Base-by-base conservation (phyloP, 2,113 vertebrate species). In the Menidia beryllina region DNA sequence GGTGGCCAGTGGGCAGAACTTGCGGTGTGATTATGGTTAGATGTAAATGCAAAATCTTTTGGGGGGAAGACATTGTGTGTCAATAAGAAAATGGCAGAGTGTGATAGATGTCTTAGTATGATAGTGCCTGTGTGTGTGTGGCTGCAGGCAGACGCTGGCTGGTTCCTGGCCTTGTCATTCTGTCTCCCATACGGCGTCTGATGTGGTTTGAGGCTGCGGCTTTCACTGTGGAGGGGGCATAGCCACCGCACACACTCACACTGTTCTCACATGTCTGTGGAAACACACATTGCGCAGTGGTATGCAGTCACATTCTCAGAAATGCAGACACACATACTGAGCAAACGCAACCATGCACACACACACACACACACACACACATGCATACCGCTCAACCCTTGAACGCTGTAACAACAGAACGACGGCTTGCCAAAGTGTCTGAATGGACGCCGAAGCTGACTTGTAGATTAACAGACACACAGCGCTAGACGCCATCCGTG, bases 191-290 rank as follows among this genome's bases (percentile, higher is more conserved):
- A 90, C 75, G 19, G 66, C 63, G 80, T 91, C 82, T 86, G 85
- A 87, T 89, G 87, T 90, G 86, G 89, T 90, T 71, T 73, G 82
- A 75, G 85, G 85, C 86, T 90, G 85, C 7, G 87, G 87, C 87
- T 91, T 86, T 86, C 88, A 81, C 88, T 90, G 75, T 79, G 80
- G 78, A 63, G 89, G 80, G 84, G 77, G 81, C 75, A 73, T 60
- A 69, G 80, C 86, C 83, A 62, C 87, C 79, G 72, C 87, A 85
- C 88, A 88, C 88, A 88, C 87, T 88, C 88, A 78, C 82, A 72
- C 87, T 90, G 88, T 87, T 90, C 86, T 90, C 90, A 89, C 88
- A 88, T 90, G 87, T 91, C 88, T 91, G 82, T 87, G 88, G 86
- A 89, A 89, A 91, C 83, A 89, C 90, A 90, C 90, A 88, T 78